These are phyloP conservation scores for Antigone vipio DNA, from an alignment of 2,113 vertebrate species.

Conservation along the genomic window DNA sequence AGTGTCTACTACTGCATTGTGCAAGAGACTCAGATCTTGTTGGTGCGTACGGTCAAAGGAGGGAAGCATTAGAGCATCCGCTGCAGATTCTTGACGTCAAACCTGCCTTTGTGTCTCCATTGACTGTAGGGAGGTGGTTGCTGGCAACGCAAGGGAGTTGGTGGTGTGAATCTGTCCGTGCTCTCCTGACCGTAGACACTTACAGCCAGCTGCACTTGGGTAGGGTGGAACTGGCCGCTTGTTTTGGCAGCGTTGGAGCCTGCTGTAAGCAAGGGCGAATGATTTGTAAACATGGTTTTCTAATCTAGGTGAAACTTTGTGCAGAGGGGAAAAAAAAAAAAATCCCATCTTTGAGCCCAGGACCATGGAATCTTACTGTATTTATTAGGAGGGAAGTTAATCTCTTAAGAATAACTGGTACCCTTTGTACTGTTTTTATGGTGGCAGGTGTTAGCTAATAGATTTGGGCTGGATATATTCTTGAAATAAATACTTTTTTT, in stretches of 20 bases:
- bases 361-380: neutral
- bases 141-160: neutral
- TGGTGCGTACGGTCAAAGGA: fast-evolving
- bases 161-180: neutral
- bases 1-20: neutral
- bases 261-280: neutral
- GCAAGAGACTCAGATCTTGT: neutral
- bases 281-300: neutral
- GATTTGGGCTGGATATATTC: neutral
- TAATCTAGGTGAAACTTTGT: neutral
- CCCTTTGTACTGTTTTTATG: neutral
- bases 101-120: neutral
- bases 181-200: neutral
- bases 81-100: neutral
- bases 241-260: neutral
- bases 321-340: neutral
- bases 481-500: conserved; percentile 5
- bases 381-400: neutral
- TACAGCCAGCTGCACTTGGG: fast-evolving
- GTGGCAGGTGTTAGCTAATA: neutral
- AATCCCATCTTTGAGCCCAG: neutral
- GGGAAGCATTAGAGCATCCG: neutral
- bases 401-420: neutral
- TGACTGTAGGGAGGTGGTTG: neutral
- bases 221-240: neutral